These are phyloP conservation scores for Drosophila trichaetosa DNA, from an alignment of 2,888 invertebrate species.

Conservation along the genomic window DNA sequence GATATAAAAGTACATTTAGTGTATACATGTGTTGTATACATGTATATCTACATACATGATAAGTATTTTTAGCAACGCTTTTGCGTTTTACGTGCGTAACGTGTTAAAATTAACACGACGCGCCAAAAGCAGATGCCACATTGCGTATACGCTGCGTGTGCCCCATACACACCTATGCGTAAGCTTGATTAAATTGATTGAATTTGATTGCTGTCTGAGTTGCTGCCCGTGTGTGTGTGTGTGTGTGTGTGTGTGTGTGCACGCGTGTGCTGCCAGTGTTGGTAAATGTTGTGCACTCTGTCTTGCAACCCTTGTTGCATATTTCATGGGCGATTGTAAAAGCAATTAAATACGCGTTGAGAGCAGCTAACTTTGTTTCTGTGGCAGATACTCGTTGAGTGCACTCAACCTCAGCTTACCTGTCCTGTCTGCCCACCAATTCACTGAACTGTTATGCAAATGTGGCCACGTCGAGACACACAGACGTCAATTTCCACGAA, in stretches of 20 bases:
- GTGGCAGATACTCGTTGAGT: constrained; percentile 5
- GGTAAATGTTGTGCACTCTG: constrained; percentile 29
- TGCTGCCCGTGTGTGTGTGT: constrained; percentile 8
- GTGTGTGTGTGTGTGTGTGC: neutral
- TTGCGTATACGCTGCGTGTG: constrained; percentile 60
- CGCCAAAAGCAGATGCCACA: constrained; percentile 54
- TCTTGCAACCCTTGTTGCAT: constrained; percentile 55
- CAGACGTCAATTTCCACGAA: constrained; percentile 66
- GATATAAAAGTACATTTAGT: constrained; percentile 73
- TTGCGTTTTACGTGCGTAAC: constrained; percentile 74
- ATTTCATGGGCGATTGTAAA: constrained; percentile 43
- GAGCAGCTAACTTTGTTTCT: constrained; percentile 27
- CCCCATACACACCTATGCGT: constrained; percentile 9
- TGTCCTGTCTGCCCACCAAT: constrained; percentile 17
- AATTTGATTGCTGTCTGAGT: constrained; percentile 69
- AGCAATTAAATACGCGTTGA: constrained; percentile 58
- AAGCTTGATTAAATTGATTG: constrained; percentile 76
- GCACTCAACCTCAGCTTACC: constrained; percentile 10
- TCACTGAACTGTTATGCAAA: constrained; percentile 67
- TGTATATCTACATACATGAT: constrained; percentile 56
- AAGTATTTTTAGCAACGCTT: constrained; percentile 69
- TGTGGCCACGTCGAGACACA: constrained; percentile 50
- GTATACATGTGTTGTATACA: constrained; percentile 32
- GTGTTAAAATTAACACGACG: constrained; percentile 76
- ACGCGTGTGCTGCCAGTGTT: constrained; percentile 5